Evolutionary conservation across 2,888 invertebrate species (phyloP).

Genomic region (Teleogryllus oceanicus): DNA sequence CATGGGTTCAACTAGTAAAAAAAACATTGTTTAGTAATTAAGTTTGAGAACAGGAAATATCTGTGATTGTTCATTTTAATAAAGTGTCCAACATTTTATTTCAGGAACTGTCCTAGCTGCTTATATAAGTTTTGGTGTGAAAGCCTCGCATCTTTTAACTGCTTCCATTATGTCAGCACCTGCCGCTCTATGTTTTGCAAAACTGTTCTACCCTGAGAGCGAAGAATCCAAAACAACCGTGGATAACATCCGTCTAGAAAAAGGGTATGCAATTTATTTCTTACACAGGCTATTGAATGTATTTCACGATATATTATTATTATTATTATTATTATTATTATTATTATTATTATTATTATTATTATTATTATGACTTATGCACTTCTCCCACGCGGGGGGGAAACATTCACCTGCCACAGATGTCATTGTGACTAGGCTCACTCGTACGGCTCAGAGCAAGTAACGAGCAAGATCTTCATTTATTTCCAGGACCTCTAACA

Average conservation of each 20-base stretch:
- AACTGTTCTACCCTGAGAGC: constrained; percentile 89
- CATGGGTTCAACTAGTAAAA: neutral
- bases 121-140: constrained; percentile 85
- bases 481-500: no score
- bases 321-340: no score
- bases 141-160: constrained; percentile 82
- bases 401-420: no score
- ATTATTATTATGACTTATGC: no score
- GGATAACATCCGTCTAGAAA: constrained; percentile 59
- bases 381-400: no score
- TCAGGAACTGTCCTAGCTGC: constrained; percentile 84
- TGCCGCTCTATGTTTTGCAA: constrained; percentile 83
- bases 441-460: no score
- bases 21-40: neutral
- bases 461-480: no score
- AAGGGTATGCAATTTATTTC: constrained; percentile 24
- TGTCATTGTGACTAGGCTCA: no score
- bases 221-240: constrained; percentile 72
- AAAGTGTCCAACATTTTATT: constrained; percentile 42
- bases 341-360: no score
- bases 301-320: no score
- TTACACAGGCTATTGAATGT: no score
- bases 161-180: constrained; percentile 97
- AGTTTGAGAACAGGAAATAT: neutral
- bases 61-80: neutral